These are phyloP conservation scores for Gambusia holbrooki DNA, from an alignment of 2,113 vertebrate genomes.

Conservation along the genomic window DNA sequence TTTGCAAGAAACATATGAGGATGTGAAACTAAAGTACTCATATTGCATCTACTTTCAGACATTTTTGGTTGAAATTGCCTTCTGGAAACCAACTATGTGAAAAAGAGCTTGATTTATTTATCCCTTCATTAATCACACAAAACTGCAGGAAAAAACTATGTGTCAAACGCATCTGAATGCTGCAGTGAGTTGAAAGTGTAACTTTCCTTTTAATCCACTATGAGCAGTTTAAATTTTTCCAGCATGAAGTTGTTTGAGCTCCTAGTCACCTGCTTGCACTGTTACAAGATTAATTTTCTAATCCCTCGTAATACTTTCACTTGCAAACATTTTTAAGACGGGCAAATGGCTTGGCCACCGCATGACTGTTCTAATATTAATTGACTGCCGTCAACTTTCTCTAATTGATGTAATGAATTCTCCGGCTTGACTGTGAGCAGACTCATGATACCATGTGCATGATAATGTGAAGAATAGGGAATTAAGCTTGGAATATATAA, in stretches of 20 bases:
- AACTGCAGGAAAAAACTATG: neutral
- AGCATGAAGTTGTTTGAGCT: slow-evolving; percentile 25
- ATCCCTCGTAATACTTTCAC: slow-evolving; percentile 63
- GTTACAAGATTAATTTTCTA: slow-evolving; percentile 61
- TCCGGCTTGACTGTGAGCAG: slow-evolving; percentile 52
- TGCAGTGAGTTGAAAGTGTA: slow-evolving; percentile 7
- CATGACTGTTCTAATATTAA: slow-evolving; percentile 51
- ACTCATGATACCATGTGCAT: slow-evolving; percentile 48
- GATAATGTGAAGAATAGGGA: slow-evolving; percentile 59
- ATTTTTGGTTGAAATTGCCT: neutral
- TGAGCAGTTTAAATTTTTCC: slow-evolving; percentile 28
- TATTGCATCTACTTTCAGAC: neutral
- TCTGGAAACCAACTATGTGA: neutral
- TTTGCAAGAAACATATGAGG: no score
- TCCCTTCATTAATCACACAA: neutral
- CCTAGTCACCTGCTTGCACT: slow-evolving; percentile 51
- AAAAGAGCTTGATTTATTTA: neutral
- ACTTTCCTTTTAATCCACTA: slow-evolving; percentile 41
- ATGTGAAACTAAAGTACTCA: no score
- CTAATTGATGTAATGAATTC: slow-evolving; percentile 61
- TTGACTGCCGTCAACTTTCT: slow-evolving; percentile 63
- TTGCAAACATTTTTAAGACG: slow-evolving; percentile 46
- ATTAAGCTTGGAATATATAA: slow-evolving; percentile 61
- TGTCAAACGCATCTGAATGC: neutral
- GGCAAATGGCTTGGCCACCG: slow-evolving; percentile 27